A percentile compares a stretch with the other conserved stretches of the same genome.
These are phyloP conservation scores for Lonchura striata DNA, from an alignment of 2,113 vertebrate species.

Conservation along the genomic window DNA sequence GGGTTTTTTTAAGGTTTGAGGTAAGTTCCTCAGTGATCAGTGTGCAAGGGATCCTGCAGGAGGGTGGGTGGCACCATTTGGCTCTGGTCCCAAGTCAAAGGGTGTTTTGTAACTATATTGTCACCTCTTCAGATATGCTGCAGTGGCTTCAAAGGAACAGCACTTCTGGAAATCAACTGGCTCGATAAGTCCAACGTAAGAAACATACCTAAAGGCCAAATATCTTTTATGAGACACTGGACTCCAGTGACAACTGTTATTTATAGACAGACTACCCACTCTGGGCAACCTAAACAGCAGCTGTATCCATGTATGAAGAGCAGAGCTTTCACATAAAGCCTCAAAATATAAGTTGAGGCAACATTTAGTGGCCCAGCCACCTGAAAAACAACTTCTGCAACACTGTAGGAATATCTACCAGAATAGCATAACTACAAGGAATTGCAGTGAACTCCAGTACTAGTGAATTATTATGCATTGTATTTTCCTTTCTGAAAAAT, in stretches of 20 bases:
- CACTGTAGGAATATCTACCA: neutral
- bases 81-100: neutral
- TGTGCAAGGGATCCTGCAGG: neutral
- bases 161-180: neutral
- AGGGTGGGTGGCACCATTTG: neutral
- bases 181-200: neutral
- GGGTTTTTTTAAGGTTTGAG: neutral
- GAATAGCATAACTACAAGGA: neutral
- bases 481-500: neutral
- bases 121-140: neutral
- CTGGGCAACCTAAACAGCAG: neutral
- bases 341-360: neutral
- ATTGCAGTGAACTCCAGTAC: neutral
- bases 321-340: neutral
- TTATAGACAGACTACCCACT: neutral
- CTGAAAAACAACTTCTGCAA: neutral
- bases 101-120: neutral
- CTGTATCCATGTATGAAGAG: neutral
- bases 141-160: neutral
- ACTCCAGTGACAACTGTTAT: neutral
- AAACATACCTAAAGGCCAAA: neutral
- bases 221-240: neutral
- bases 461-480: neutral
- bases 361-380: neutral
- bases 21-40: neutral